Conservation (phyloP, 2,888 invertebrate genomes). For the Diaphora mendica region DNA sequence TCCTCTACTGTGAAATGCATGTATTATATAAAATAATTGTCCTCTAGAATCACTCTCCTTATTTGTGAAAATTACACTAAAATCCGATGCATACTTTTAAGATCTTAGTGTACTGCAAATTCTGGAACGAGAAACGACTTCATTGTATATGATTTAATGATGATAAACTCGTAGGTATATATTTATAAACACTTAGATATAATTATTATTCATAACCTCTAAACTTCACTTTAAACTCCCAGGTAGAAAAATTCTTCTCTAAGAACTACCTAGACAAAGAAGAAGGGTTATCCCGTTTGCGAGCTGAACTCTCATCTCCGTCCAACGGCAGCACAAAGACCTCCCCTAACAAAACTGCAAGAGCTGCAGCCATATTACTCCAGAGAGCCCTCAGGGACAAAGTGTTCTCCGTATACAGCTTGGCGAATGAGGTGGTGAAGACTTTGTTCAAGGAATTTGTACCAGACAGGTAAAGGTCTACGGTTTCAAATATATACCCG, state of each 20-base stretch:
- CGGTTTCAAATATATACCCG: not conserved
- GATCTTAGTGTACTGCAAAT: too few relatives aligned
- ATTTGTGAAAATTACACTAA: too few relatives aligned
- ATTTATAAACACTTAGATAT: too few relatives aligned
- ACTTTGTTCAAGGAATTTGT: conserved; percentile 94
- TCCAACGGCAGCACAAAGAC: conserved; percentile 79
- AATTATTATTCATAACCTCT: too few relatives aligned
- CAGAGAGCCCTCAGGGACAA: conserved; percentile 94
- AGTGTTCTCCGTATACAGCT: conserved; percentile 95
- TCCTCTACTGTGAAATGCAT: too few relatives aligned
- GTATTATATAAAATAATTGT: too few relatives aligned
- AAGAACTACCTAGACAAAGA: conserved; percentile 96
- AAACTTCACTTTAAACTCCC: conserved; percentile 12
- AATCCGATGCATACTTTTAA: too few relatives aligned
- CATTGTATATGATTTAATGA: too few relatives aligned
- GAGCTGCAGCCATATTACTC: conserved; percentile 92
- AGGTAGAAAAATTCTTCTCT: conserved; percentile 96
- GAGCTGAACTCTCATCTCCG: conserved; percentile 76
- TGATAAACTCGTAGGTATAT: too few relatives aligned
- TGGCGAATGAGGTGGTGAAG: conserved; percentile 93
- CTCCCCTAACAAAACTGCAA: conserved; percentile 92
- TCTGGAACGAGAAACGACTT: too few relatives aligned
- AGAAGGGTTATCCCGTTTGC: conserved; percentile 91
- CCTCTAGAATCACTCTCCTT: too few relatives aligned
- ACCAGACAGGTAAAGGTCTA: conserved; percentile 88